Conservation (phyloP, 1,140 invertebrate genomes). For the Bathynomus jamesi region DNA sequence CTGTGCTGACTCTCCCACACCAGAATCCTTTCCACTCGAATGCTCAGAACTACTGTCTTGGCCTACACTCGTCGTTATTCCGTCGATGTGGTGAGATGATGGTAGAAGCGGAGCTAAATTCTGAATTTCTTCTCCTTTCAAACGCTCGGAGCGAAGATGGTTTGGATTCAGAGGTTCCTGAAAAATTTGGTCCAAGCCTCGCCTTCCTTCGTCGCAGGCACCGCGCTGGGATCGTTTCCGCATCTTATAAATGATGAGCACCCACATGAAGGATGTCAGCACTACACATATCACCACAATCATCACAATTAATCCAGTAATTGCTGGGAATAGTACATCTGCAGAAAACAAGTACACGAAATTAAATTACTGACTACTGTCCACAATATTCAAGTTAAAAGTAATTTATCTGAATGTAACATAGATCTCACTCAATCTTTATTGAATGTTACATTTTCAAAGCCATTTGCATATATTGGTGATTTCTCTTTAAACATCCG, state of each 20-base stretch:
- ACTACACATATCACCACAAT: constrained; percentile 83
- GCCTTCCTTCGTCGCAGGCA: neutral
- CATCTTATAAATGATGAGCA: constrained; percentile 82
- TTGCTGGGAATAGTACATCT: constrained; percentile 12
- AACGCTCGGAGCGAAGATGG: neutral
- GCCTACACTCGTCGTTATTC: constrained; percentile 12
- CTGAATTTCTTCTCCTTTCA: neutral
- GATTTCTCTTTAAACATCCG: too few relatives aligned
- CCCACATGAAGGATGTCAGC: constrained; percentile 81
- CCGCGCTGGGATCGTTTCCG: constrained; percentile 49
- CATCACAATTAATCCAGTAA: constrained; percentile 63
- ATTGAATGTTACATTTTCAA: neutral
- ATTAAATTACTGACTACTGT: constrained; percentile 1
- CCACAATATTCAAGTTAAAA: neutral
- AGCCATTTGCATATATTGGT: too few relatives aligned
- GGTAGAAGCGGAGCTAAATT: neutral
- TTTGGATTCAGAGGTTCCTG: constrained; percentile 14
- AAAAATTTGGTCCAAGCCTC: constrained; percentile 14
- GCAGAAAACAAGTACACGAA: constrained; percentile 9
- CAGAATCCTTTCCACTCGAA: constrained; percentile 52
- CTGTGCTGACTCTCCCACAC: constrained; percentile 58
- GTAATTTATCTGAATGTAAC: neutral
- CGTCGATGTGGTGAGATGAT: constrained; percentile 2
- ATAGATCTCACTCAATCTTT: neutral
- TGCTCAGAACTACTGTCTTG: constrained; percentile 46